A percentile compares a stretch with the other conserved stretches of the same genome.
These are phyloP conservation scores for Hemithea aestivaria DNA, from an alignment of 2,888 invertebrate genomes.

Conservation along the genomic window DNA sequence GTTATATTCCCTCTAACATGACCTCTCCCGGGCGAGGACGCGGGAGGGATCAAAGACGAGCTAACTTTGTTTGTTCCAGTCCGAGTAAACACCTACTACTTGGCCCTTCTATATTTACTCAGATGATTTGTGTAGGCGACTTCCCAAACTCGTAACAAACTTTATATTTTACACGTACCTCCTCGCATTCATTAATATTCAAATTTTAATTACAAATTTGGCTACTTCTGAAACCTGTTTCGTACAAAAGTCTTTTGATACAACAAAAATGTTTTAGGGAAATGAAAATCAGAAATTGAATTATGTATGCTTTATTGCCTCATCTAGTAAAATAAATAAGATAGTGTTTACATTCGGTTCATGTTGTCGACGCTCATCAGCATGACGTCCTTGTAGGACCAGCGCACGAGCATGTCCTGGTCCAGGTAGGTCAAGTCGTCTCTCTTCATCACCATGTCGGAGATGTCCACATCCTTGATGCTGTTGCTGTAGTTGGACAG, in stretches of 20 bases:
- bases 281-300: slow-evolving; percentile 14
- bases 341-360: slow-evolving; percentile 44
- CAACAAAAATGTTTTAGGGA: neutral
- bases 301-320: slow-evolving; percentile 20
- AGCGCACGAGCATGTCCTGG: slow-evolving; percentile 55
- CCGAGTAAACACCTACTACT: slow-evolving; percentile 18
- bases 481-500: slow-evolving; percentile 47
- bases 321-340: slow-evolving; percentile 16
- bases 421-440: slow-evolving; percentile 67
- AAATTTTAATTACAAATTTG: neutral
- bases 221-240: neutral
- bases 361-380: slow-evolving; percentile 57
- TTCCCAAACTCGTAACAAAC: slow-evolving; percentile 10
- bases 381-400: slow-evolving; percentile 66
- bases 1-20: too few species aligned
- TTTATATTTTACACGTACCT: slow-evolving; percentile 2
- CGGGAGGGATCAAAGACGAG: slow-evolving; percentile 16
- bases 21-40: too few species aligned
- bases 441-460: slow-evolving; percentile 63
- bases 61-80: slow-evolving; percentile 23
- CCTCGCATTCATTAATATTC: slow-evolving; percentile 3
- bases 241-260: too few species aligned
- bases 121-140: slow-evolving; percentile 17
- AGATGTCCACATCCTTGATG: slow-evolving; percentile 55
- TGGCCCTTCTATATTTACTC: slow-evolving; percentile 17